These are phyloP conservation scores for Microplitis manilae DNA, from an alignment of 2,888 invertebrate genomes.

Conservation along the genomic window DNA sequence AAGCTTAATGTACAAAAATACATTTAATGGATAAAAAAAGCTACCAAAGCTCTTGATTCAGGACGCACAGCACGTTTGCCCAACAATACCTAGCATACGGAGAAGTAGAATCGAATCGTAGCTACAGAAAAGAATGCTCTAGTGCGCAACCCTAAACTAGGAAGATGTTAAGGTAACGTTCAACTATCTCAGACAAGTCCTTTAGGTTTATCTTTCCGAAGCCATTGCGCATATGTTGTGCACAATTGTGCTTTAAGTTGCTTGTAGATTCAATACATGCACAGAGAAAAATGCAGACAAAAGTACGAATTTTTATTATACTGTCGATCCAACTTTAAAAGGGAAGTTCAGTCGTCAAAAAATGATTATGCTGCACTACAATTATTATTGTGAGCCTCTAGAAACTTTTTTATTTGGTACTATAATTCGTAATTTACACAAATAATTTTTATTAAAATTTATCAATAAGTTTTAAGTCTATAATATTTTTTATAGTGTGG, in stretches of 20 bases:
- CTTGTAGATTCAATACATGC: background rate
- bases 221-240: background rate
- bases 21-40: background rate
- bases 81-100: background rate
- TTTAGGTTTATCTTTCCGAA: background rate
- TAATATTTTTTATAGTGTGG: no score
- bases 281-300: no score
- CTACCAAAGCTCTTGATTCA: background rate
- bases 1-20: background rate
- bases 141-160: background rate
- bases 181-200: background rate
- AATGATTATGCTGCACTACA: no score
- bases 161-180: background rate
- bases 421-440: no score
- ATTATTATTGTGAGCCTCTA: no score
- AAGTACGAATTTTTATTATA: no score
- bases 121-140: background rate
- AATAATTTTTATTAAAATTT: no score
- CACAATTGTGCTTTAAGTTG: background rate
- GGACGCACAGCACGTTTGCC: background rate
- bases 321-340: no score
- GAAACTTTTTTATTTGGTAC: no score
- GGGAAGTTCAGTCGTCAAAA: no score
- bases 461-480: no score
- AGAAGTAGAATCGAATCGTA: background rate